phyloP scores from a whole-genome alignment of 2,113 vertebrate species.

The Erinaceus europaeus region DNA sequence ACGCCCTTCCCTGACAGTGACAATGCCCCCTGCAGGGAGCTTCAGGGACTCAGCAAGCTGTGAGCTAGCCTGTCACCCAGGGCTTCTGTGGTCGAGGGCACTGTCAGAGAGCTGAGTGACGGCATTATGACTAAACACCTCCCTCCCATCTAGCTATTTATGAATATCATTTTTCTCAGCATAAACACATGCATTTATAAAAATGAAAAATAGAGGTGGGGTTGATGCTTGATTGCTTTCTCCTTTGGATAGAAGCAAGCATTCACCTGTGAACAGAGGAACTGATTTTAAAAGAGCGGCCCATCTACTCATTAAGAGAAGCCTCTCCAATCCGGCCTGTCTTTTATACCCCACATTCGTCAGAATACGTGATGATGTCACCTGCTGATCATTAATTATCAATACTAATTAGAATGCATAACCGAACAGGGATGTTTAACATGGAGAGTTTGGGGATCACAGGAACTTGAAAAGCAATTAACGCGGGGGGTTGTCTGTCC shows the following conservation, averaged over 20 bases:
- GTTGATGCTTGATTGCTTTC: constrained; percentile 7
- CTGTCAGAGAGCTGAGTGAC: neutral
- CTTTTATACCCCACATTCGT: constrained; percentile 28
- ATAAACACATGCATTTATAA: constrained; percentile 23
- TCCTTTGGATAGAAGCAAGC: constrained; percentile 27
- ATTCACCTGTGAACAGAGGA: neutral
- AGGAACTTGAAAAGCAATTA: neutral
- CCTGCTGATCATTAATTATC: constrained; percentile 17
- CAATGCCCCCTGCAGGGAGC: too few species aligned
- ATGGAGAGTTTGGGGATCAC: neutral
- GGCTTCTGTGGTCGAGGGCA: too few species aligned
- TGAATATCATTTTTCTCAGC: constrained; percentile 28
- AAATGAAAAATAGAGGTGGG: constrained; percentile 32
- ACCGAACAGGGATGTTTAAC: neutral
- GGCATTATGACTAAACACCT: neutral
- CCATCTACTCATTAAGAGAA: constrained; percentile 40
- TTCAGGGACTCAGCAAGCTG: too few species aligned
- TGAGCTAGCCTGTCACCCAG: too few species aligned
- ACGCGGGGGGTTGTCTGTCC: neutral
- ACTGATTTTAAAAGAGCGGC: constrained; percentile 38
- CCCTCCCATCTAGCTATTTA: neutral
- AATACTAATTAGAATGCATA: constrained; percentile 3
- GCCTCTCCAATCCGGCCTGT: constrained; percentile 5
- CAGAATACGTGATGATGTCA: constrained; percentile 1
- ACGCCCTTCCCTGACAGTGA: too few species aligned